Evolutionary conservation across 2,888 invertebrate species (phyloP).

Genomic region (Pandemis cinnamomeana): DNA sequence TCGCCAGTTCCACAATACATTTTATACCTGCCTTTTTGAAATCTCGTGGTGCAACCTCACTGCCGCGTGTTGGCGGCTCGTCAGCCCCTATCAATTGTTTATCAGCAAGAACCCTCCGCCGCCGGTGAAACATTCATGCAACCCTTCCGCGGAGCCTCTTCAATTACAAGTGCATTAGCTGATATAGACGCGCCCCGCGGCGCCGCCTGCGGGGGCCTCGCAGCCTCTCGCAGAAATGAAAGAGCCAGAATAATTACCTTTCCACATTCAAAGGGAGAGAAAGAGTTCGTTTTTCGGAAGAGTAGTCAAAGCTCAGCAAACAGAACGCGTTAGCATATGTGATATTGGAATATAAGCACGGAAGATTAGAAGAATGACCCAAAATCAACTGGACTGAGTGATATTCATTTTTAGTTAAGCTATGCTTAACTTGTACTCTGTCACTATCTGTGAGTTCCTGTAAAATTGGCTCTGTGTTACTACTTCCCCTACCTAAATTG

Average conservation of each 20-base stretch:
- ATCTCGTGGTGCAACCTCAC: not conserved
- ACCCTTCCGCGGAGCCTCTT: constrained; percentile 21
- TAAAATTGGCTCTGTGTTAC: too few species aligned
- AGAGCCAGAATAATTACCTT: constrained; percentile 25
- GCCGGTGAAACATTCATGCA: constrained; percentile 18
- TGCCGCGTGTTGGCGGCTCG: not conserved
- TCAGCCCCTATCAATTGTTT: not conserved
- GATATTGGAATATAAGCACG: not conserved
- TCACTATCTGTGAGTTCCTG: too few species aligned
- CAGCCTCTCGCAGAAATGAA: not conserved
- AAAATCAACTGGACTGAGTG: too few species aligned
- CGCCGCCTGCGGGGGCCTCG: constrained; percentile 2
- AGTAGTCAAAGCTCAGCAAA: not conserved
- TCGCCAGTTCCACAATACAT: not conserved
- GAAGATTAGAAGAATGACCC: not conserved
- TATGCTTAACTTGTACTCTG: too few species aligned
- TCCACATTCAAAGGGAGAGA: not conserved
- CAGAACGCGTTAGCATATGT: not conserved
- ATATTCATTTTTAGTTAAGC: too few species aligned
- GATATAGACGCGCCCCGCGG: constrained; percentile 25
- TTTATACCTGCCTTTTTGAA: not conserved
- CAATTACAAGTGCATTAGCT: constrained; percentile 35
- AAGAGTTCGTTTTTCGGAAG: constrained; percentile 5
- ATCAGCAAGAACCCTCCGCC: constrained; percentile 6
- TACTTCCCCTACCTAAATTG: too few species aligned